Conservation (phyloP, 2,888 invertebrate genomes). For the Calameuta filiformis region DNA sequence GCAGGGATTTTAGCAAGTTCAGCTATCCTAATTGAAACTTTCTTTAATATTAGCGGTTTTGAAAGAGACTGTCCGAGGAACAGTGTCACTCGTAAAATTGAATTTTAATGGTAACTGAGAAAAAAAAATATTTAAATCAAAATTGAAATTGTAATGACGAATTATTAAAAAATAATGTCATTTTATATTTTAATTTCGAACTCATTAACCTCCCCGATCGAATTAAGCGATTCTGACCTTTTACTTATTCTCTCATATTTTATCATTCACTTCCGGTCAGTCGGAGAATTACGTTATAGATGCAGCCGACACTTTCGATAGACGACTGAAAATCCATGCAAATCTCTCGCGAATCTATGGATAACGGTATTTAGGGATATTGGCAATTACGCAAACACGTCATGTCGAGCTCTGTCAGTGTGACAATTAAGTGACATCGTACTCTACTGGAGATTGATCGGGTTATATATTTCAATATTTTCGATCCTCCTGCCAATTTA, state of each 20-base stretch:
- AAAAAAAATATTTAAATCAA: neutral
- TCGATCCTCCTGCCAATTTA: neutral
- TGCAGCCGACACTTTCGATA: neutral
- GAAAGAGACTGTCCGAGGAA: neutral
- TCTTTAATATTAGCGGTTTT: no score
- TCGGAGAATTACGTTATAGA: neutral
- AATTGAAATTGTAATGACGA: no score
- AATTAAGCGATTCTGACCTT: neutral
- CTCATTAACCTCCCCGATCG: neutral
- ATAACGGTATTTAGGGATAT: neutral
- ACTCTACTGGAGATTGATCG: neutral
- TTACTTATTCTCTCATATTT: no score
- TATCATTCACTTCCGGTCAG: neutral
- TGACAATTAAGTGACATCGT: neutral
- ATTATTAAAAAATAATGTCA: neutral
- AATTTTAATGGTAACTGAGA: neutral
- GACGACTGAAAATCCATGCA: neutral
- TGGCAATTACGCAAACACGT: neutral
- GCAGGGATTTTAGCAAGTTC: neutral
- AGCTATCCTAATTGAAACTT: no score
- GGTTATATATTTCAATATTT: neutral
- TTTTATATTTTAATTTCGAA: neutral
- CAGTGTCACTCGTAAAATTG: no score
- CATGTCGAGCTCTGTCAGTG: neutral
- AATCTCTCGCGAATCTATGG: neutral